These are phyloP conservation scores for Drosophila micromelanica DNA, from an alignment of 1,140 invertebrate genomes.

Conservation along the genomic window DNA sequence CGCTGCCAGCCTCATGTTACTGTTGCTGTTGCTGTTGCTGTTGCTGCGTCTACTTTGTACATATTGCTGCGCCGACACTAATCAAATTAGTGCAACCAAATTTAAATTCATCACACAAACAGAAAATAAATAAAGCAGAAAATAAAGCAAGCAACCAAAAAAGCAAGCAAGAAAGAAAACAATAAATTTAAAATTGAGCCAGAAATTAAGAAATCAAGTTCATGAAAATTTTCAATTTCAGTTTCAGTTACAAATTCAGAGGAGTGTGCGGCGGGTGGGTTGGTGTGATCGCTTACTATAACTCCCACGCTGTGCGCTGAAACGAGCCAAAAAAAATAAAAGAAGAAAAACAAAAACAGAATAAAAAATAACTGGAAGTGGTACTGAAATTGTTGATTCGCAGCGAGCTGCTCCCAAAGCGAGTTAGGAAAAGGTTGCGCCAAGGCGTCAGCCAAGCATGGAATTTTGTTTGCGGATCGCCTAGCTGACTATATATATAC, in stretches of 20 bases:
- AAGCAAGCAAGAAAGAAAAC: slow-evolving; percentile 11
- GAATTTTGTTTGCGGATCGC: slow-evolving; percentile 26
- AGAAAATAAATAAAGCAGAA: slow-evolving; percentile 21
- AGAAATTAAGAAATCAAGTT: slow-evolving; percentile 78
- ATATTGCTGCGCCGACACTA: slow-evolving; percentile 33
- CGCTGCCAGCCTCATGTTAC: slow-evolving; percentile 1
- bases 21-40: slow-evolving; percentile 2
- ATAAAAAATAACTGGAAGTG: slow-evolving; percentile 2
- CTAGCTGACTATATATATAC: slow-evolving; percentile 10
- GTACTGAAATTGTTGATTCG: not conserved
- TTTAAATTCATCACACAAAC: slow-evolving; percentile 58
- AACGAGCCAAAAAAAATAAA: slow-evolving; percentile 37
- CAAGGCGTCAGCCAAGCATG: slow-evolving; percentile 41
- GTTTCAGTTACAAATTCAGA: slow-evolving; percentile 46
- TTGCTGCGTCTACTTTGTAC: slow-evolving; percentile 5
- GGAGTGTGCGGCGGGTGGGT: not conserved
- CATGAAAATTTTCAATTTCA: slow-evolving; percentile 65
- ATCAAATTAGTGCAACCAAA: slow-evolving; percentile 74
- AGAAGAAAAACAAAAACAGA: not conserved
- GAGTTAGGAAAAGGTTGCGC: slow-evolving; percentile 35
- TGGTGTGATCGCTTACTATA: slow-evolving; percentile 7
- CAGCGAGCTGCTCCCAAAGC: slow-evolving; percentile 3
- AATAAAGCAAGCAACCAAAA: slow-evolving; percentile 1
- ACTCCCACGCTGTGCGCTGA: slow-evolving; percentile 72
- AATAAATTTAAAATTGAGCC: slow-evolving; percentile 41